phyloP scores from a whole-genome alignment of 2,113 vertebrate species.

The Crotalus tigris region DNA sequence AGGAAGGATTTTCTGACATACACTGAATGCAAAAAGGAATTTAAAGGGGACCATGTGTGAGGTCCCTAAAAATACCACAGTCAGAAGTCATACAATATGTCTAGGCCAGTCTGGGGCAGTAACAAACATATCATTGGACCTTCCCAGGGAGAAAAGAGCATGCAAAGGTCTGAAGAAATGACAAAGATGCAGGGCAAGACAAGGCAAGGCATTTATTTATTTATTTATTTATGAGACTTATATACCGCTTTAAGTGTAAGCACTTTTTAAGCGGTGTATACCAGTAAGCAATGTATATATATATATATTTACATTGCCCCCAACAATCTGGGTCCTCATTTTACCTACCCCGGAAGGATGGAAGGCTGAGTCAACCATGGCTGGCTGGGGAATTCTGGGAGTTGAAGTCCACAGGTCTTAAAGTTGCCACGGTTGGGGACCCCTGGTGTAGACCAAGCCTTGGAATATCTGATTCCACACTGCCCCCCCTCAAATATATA shows the following conservation, averaged over 20 bases:
- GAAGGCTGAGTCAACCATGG: no score
- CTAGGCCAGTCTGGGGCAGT: background rate
- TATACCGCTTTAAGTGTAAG: no score
- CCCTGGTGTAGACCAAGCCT: background rate
- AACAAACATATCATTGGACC: background rate
- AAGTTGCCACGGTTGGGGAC: no score
- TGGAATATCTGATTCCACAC: background rate
- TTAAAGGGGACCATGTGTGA: background rate
- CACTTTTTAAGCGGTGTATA: no score
- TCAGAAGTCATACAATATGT: background rate
- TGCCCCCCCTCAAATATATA: background rate
- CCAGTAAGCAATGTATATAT: no score
- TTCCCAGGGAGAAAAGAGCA: background rate
- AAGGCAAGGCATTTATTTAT: no score
- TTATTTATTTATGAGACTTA: no score
- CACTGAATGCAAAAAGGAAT: background rate
- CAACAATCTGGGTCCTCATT: no score
- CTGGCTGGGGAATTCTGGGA: no score
- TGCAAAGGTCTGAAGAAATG: background rate
- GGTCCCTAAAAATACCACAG: background rate
- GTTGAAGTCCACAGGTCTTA: no score
- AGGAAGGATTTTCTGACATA: background rate
- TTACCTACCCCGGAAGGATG: no score
- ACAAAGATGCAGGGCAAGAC: background rate
- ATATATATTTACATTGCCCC: no score